Percentiles rank a stretch among this genome's conserved stretches.
Conservation (phyloP, 2,888 invertebrate genomes). For the Limnephilus marmoratus region DNA sequence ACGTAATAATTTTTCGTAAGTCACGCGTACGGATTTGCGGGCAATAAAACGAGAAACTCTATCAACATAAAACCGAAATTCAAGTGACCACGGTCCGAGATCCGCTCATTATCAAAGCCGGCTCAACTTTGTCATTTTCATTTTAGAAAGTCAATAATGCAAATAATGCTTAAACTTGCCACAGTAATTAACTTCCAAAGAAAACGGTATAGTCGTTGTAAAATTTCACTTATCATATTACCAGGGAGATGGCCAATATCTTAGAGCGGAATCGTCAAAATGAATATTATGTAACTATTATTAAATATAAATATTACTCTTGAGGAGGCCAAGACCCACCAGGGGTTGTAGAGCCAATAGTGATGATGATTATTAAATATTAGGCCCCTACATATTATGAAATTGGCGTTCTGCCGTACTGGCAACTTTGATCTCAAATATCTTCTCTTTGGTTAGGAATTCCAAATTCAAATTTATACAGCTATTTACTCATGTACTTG, state of each 20-base stretch:
- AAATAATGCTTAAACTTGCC: not conserved
- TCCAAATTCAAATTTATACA: no score
- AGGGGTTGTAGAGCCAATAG: no score
- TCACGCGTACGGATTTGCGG: not conserved
- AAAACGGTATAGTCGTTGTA: not conserved
- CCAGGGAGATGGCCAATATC: not conserved
- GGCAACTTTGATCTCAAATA: no score
- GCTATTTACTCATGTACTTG: no score
- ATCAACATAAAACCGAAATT: conserved; percentile 9
- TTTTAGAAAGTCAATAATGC: conserved; percentile 16
- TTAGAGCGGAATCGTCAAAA: not conserved
- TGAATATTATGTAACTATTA: not conserved
- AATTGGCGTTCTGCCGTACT: no score
- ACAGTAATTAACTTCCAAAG: not conserved
- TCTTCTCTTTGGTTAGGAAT: no score
- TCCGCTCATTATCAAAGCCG: not conserved
- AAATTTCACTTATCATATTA: not conserved
- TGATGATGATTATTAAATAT: no score
- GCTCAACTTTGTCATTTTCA: not conserved
- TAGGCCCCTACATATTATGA: no score
- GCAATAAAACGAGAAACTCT: conserved; percentile 14
- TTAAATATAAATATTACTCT: no score
- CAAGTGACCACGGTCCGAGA: not conserved
- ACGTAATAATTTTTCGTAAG: not conserved
- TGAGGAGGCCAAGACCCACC: no score